These are phyloP conservation scores for Odontocolon sp. DNA, from an alignment of 2,888 invertebrate species.

Conservation along the genomic window DNA sequence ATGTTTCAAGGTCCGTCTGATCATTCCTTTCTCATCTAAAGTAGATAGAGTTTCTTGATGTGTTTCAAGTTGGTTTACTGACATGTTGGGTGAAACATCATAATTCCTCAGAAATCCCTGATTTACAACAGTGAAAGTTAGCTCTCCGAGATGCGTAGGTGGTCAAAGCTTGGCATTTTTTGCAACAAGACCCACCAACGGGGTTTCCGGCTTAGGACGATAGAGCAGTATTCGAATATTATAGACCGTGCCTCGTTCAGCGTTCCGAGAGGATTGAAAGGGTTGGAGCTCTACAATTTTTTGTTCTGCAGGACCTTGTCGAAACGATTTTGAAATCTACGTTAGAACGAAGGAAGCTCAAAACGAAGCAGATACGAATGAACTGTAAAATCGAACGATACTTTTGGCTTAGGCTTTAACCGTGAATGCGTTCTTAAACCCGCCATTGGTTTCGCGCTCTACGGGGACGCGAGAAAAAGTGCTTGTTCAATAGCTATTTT, in stretches of 20 bases:
- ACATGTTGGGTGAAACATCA: conserved; percentile 54
- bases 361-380: conserved; percentile 53
- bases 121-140: conserved; percentile 53
- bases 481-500: conserved; percentile 76
- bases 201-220: conserved; percentile 57
- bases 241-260: conserved; percentile 17
- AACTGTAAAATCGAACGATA: conserved; percentile 18
- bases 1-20: background rate
- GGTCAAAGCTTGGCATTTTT: conserved; percentile 19
- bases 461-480: conserved; percentile 62
- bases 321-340: conserved; percentile 45
- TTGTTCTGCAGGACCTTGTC: conserved; percentile 17
- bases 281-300: conserved; percentile 53
- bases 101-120: conserved; percentile 42
- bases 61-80: conserved; percentile 40
- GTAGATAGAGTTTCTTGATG: background rate
- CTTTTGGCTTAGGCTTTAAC: conserved; percentile 24
- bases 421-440: conserved; percentile 36
- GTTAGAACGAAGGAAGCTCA: conserved; percentile 22
- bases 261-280: conserved; percentile 53
- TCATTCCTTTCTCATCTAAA: conserved; percentile 18
- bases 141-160: background rate
- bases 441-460: conserved; percentile 56
- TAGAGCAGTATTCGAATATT: conserved; percentile 38
- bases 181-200: conserved; percentile 31